These are phyloP conservation scores for Trichopria drosophilae DNA, from an alignment of 2,888 invertebrate genomes.

Conservation along the genomic window DNA sequence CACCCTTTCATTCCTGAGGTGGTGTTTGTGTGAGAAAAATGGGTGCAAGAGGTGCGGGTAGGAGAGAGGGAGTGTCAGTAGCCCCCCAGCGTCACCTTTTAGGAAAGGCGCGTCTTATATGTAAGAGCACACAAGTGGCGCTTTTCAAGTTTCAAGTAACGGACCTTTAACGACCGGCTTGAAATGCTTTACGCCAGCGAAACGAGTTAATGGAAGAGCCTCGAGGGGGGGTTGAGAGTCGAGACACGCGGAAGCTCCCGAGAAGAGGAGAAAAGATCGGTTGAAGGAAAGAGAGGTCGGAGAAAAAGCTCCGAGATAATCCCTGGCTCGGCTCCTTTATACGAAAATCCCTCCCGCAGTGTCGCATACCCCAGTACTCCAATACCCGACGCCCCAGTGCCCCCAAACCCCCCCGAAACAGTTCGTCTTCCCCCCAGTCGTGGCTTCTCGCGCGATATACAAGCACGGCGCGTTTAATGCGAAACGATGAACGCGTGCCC, in stretches of 20 bases:
- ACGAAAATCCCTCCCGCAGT: slow-evolving; percentile 35
- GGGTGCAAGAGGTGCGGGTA: too few relatives aligned
- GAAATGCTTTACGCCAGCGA: slow-evolving; percentile 42
- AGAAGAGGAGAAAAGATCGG: not conserved
- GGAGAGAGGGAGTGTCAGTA: too few relatives aligned
- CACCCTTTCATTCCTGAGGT: too few relatives aligned
- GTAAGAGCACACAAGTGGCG: too few relatives aligned
- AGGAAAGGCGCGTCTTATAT: too few relatives aligned
- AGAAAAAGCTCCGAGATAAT: slow-evolving; percentile 40
- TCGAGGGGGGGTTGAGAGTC: slow-evolving; percentile 15
- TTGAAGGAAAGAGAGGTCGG: slow-evolving; percentile 21
- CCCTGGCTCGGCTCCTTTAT: slow-evolving; percentile 37
- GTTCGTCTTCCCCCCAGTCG: not conserved
- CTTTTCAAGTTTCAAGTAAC: slow-evolving; percentile 33
- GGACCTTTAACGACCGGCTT: slow-evolving; percentile 43
- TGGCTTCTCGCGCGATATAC: not conserved
- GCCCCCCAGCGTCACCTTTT: too few relatives aligned
- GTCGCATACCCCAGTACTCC: too few relatives aligned
- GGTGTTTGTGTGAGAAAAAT: too few relatives aligned
- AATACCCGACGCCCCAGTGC: too few relatives aligned
- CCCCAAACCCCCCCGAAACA: too few relatives aligned
- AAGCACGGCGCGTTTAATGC: too few relatives aligned
- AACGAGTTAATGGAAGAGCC: slow-evolving; percentile 49
- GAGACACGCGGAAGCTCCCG: slow-evolving; percentile 1
- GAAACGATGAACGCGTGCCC: too few relatives aligned